Conservation (phyloP, 2,888 invertebrate species). For the Alsophila aescularia region DNA sequence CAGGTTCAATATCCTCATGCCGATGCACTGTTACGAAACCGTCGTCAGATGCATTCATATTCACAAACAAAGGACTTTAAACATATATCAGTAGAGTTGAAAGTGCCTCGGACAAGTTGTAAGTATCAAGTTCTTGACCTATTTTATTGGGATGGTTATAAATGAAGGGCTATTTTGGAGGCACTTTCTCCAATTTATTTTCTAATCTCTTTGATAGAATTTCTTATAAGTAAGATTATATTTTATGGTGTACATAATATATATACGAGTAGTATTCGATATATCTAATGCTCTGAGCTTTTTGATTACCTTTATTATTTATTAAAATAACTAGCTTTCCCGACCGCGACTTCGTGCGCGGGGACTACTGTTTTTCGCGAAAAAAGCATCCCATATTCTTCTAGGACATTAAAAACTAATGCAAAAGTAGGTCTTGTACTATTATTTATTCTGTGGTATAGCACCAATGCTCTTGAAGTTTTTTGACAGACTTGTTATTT, state of each 20-base stretch:
- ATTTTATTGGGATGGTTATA: slow-evolving; percentile 14
- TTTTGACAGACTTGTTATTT: too few species aligned
- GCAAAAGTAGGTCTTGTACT: too few species aligned
- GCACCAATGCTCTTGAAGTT: too few species aligned
- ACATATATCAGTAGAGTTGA: slow-evolving; percentile 31
- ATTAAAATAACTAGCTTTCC: too few species aligned
- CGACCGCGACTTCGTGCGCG: too few species aligned
- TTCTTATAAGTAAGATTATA: slow-evolving; percentile 5
- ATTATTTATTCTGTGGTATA: too few species aligned
- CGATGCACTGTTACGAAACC: slow-evolving; percentile 62
- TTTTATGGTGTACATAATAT: not conserved
- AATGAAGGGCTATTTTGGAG: slow-evolving; percentile 10
- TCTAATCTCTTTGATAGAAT: slow-evolving; percentile 14
- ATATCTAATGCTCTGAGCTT: not conserved
- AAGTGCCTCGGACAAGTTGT: slow-evolving; percentile 42
- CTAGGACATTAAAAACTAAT: too few species aligned
- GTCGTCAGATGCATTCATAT: slow-evolving; percentile 50
- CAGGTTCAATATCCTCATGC: slow-evolving; percentile 66
- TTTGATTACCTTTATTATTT: not conserved
- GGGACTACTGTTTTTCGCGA: too few species aligned
- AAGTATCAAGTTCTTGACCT: slow-evolving; percentile 41
- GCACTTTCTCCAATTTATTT: slow-evolving; percentile 26
- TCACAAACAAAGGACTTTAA: slow-evolving; percentile 49
- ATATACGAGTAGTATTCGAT: not conserved
- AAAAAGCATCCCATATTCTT: too few species aligned